Evolutionary conservation across 1,140 invertebrate species (phyloP).

Genomic region (Metopolophium dirhodum): DNA sequence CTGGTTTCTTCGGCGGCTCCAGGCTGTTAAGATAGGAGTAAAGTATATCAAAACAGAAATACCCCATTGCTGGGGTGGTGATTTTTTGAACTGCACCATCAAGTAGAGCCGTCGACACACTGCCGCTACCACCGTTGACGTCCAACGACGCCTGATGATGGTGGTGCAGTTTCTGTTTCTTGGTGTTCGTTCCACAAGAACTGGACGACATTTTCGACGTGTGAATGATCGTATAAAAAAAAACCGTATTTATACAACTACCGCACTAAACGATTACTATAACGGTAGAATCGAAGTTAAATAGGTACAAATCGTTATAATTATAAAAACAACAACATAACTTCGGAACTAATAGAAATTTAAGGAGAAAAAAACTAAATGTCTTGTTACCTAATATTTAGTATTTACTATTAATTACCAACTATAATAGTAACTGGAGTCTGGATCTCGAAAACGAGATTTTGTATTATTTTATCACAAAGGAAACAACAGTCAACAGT

Average conservation of each 20-base stretch:
- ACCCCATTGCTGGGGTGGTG: slow-evolving; percentile 93
- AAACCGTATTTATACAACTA: not conserved
- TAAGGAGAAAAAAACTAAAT: not conserved
- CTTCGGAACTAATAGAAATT: not conserved
- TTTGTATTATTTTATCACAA: not conserved
- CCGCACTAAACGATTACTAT: not conserved
- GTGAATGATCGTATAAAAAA: not conserved
- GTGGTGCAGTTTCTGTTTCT: slow-evolving; percentile 67
- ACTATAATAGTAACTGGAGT: not conserved
- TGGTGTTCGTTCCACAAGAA: slow-evolving; percentile 88
- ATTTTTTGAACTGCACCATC: slow-evolving; percentile 68
- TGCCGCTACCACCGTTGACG: slow-evolving; percentile 45
- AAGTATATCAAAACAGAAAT: slow-evolving; percentile 97
- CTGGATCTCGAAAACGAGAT: not conserved
- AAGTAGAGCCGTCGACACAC: slow-evolving; percentile 10
- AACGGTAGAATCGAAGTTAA: not conserved
- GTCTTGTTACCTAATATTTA: slow-evolving; percentile 18
- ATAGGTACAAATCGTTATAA: not conserved
- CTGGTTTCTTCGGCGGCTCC: slow-evolving; percentile 85
- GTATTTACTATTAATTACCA: too few relatives aligned
- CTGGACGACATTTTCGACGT: slow-evolving; percentile 75
- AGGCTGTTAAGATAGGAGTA: slow-evolving; percentile 92
- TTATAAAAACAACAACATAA: not conserved
- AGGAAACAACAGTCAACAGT: not conserved
- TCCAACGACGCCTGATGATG: slow-evolving; percentile 40